Percentiles rank a stretch among this genome's conserved stretches.
Conservation (phyloP, 2,797 vertebrate genomes). For the Siniperca obscura region DNA sequence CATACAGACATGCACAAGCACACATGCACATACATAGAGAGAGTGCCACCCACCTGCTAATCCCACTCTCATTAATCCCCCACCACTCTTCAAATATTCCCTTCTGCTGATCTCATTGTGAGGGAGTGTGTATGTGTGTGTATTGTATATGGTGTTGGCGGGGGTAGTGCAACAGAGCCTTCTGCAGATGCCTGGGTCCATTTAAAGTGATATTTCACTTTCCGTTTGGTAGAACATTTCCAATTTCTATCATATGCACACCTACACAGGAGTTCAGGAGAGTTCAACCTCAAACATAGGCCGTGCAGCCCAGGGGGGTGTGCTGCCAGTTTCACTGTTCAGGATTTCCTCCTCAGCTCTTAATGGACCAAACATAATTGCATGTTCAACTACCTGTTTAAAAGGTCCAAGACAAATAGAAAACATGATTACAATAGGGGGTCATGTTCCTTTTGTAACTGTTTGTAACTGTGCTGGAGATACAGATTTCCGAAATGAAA, state of each 20-base stretch:
- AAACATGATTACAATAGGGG: neutral
- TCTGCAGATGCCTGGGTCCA: slow-evolving; percentile 36
- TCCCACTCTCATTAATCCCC: slow-evolving; percentile 96
- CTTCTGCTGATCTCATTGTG: slow-evolving; percentile 73
- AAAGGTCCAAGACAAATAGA: slow-evolving; percentile 7
- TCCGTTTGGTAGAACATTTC: slow-evolving; percentile 31
- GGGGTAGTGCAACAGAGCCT: slow-evolving; percentile 33
- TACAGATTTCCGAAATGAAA: neutral
- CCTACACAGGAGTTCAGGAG: slow-evolving; percentile 11
- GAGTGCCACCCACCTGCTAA: slow-evolving; percentile 87
- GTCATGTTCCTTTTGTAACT: neutral
- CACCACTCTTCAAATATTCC: slow-evolving; percentile 83
- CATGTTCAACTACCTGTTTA: slow-evolving; percentile 18
- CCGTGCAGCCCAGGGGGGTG: neutral
- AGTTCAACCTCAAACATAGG: slow-evolving; percentile 3
- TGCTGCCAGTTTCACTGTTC: neutral
- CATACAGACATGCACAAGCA: neutral
- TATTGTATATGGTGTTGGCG: neutral
- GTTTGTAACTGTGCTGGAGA: neutral
- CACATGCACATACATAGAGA: neutral
- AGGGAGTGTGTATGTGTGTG: slow-evolving; percentile 37
- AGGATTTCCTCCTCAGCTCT: neutral
- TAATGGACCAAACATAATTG: neutral
- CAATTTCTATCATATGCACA: slow-evolving; percentile 25
- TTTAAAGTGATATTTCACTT: slow-evolving; percentile 47